Conservation (phyloP, 1,140 invertebrate species). For the Aphelenchoides fujianensis region DNA sequence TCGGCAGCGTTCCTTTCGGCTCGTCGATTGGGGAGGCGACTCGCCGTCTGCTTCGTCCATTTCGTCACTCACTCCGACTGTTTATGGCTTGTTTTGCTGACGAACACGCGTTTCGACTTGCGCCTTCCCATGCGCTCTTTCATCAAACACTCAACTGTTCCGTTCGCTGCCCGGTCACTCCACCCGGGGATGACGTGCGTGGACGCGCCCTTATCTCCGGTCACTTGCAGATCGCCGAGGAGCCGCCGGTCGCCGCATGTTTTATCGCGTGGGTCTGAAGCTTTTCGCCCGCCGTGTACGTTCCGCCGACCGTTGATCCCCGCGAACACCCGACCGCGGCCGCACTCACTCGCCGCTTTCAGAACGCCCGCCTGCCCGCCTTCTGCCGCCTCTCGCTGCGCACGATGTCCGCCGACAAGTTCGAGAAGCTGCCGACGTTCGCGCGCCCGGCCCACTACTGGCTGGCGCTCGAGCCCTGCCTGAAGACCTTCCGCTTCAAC, state of each 20-base stretch:
- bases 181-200: neutral
- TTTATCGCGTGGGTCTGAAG: neutral
- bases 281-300: neutral
- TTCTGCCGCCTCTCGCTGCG: neutral
- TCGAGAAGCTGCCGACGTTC: slow-evolving; percentile 31
- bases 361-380: neutral
- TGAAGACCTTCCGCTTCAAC: slow-evolving; percentile 33
- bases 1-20: too few species aligned
- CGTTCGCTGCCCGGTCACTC: neutral
- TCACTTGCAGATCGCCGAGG: neutral
- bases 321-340: too few species aligned
- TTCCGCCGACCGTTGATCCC: too few species aligned
- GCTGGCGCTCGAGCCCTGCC: slow-evolving; percentile 16
- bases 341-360: neutral
- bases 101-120: neutral
- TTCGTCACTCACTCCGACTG: too few species aligned
- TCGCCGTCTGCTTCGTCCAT: too few species aligned
- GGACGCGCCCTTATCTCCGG: neutral
- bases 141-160: too few species aligned
- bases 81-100: neutral
- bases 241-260: neutral
- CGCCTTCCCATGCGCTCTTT: neutral
- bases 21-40: too few species aligned
- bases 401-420: slow-evolving; percentile 20
- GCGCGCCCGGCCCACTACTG: slow-evolving; percentile 31